phyloP scores from a whole-genome alignment of 2,888 invertebrate species.

The Melipona bicolor region DNA sequence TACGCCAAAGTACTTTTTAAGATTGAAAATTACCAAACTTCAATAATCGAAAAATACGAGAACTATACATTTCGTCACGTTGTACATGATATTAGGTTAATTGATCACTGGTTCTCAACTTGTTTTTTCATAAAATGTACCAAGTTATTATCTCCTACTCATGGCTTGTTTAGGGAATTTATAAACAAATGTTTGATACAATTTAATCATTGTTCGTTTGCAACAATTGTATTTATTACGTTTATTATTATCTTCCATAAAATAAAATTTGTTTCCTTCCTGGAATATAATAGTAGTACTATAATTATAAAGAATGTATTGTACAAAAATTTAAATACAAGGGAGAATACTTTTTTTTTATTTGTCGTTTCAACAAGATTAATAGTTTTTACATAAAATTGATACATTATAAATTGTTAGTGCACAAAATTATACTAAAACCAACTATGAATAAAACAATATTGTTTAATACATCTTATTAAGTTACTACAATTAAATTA shows the following conservation, averaged over 20 bases:
- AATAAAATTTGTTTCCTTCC: neutral
- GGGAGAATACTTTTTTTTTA: conserved; percentile 4
- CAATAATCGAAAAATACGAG: neutral
- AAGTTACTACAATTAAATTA: conserved; percentile 2
- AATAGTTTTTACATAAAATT: neutral
- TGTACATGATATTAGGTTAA: neutral
- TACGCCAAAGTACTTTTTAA: neutral
- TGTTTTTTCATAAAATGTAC: neutral
- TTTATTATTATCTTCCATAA: neutral
- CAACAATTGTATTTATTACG: neutral
- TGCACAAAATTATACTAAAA: neutral
- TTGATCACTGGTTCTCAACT: conserved; percentile 42
- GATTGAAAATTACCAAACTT: neutral
- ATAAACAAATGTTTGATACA: neutral
- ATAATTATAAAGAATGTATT: neutral
- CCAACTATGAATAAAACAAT: neutral
- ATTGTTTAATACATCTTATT: neutral
- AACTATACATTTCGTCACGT: conserved; percentile 24
- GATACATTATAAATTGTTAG: neutral
- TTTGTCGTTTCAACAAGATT: neutral
- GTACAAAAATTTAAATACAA: neutral
- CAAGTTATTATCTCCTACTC: neutral
- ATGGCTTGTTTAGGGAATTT: conserved; percentile 19
- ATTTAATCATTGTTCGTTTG: too few relatives aligned
- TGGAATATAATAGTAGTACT: neutral